Evolutionary conservation across 2,888 invertebrate genomes (phyloP), one percentile per base, ranked within the genome.

Genomic region (Cyclophora albipunctata): DNA sequence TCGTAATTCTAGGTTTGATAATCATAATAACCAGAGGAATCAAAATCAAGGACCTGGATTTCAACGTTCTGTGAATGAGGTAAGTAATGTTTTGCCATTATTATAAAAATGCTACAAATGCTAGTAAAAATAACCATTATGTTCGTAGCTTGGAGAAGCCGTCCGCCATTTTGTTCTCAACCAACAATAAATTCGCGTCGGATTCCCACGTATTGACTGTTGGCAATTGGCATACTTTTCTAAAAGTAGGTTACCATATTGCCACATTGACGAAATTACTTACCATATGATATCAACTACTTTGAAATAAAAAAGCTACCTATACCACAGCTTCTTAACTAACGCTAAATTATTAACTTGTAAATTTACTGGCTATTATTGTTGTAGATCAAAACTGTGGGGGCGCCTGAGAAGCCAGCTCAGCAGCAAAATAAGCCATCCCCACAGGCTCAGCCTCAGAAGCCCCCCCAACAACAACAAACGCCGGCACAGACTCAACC

Each of bases 41-140:
- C 75, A 55, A 54, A 81, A 78, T 63, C 76, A 72, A 54, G 73
- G 70, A 50, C 81, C 76, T 66, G 84, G 82, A 74, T 84, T 81
- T 83, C 87, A 85, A 80, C 82, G 87, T 62, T 80, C 84, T 52
- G 73, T 57, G 63, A 80, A 69, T 60, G 84, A 81, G 74, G 87
- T 86, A 60, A 62, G 55, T 57, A 7, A 6, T 42, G 4, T 7
- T 3, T 7, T 5, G 5, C 2, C 20, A 42, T 20, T 20, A 5
- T 7, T 42, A 42, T 3, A 4, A 7, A 7, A 7, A 2, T 42
- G 7, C 4, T 2, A 2, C 7, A 4, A 42, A 42, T 20, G 20
- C 20, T 20, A 20, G 20, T 20, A 20, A 20, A 20, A 20, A 20
- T 20, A 20, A 20, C 20, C 20, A 20, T n/a, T n/a, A n/a, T n/a